Evolutionary conservation across 2,113 vertebrate genomes (phyloP), one percentile per base, ranked within the genome.

Genomic region (Nesoenas mayeri): DNA sequence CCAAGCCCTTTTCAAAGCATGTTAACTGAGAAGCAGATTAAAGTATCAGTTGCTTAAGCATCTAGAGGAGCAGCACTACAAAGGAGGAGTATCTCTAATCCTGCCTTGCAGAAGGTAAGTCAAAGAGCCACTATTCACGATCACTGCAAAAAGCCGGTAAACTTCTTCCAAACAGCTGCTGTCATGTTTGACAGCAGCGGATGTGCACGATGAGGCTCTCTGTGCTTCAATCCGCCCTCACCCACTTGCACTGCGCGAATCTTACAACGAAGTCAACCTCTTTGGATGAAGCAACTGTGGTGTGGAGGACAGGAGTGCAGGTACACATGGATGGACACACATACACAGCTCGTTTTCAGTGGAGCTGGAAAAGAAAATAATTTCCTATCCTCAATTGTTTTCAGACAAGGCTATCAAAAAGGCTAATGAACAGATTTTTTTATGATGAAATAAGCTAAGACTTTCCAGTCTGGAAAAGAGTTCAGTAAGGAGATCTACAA

Each of bases 1-100:
- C 85, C 53, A 81, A 94, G 48, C 8, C 53, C 40, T 81, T 94
- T 94, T 73, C 79, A 24, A 91, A 62, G 20, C 2, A 1, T 29
- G 34, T 61, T 88, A 94, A 79, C 38, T 36, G 79, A 91, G 56
- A 22, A 93, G 36, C 38, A 95, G 79, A 92, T 81, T 79, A 89
- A 93, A 85, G 67, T 71, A 73, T 84, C 71, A 69, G 60, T 79
- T 84, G 36, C 40, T 95, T 92, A 88, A 87, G 61, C 28, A 67
- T 36, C 36, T 71, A 75, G 22, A 79, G 32, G 24, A 85, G 47
- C 60, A 65, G 36, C 13, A 85, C 42, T 70, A 90, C 54, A 78
- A 79, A 34, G n/a, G 42, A 66, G 36, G 24, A 83, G 42, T 88
- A 26, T 18, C 44, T 77, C 34, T 77, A 75, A 66, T 7, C 10